phyloP scores from a whole-genome alignment of 1,140 invertebrate genomes.

The Bradysia coprophila region DNA sequence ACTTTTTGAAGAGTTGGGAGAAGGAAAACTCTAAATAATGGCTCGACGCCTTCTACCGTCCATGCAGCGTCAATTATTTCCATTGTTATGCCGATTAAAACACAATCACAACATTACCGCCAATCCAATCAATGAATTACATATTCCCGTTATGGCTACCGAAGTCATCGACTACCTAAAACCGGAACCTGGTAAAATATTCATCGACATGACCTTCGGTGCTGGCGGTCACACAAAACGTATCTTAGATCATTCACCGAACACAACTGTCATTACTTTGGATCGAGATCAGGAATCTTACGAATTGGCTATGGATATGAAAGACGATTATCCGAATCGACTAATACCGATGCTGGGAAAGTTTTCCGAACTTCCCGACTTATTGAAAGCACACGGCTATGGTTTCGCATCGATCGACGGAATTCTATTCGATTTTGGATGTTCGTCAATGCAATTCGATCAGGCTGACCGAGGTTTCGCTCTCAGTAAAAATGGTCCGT shows the following conservation, averaged over 20 bases:
- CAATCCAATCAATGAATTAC: conserved; percentile 14
- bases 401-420: conserved; percentile 55
- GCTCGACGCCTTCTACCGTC: conserved; percentile 5
- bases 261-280: conserved; percentile 56
- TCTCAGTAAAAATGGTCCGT: conserved; percentile 59
- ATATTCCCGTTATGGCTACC: conserved; percentile 50
- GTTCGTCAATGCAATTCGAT: conserved; percentile 91
- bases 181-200: conserved; percentile 34
- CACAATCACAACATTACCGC: conserved; percentile 1
- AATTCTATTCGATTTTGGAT: conserved; percentile 86
- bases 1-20: conserved; percentile 41
- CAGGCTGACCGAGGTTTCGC: conserved; percentile 66
- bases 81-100: conserved; percentile 5
- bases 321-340: conserved; percentile 42
- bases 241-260: conserved; percentile 33
- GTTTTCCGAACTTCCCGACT: conserved; percentile 67
- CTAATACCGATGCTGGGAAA: conserved; percentile 61
- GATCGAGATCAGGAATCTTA: conserved; percentile 74
- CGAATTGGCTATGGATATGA: conserved; percentile 40
- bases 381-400: conserved; percentile 40
- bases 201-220: conserved; percentile 88
- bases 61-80: conserved; percentile 3
- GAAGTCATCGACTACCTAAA: conserved; percentile 50
- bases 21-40: conserved; percentile 27
- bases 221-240: conserved; percentile 68